Base-by-base conservation (phyloP, 30 jellyfish, hydroid and myxozoan genomes). In the Morbakka virulenta region DNA sequence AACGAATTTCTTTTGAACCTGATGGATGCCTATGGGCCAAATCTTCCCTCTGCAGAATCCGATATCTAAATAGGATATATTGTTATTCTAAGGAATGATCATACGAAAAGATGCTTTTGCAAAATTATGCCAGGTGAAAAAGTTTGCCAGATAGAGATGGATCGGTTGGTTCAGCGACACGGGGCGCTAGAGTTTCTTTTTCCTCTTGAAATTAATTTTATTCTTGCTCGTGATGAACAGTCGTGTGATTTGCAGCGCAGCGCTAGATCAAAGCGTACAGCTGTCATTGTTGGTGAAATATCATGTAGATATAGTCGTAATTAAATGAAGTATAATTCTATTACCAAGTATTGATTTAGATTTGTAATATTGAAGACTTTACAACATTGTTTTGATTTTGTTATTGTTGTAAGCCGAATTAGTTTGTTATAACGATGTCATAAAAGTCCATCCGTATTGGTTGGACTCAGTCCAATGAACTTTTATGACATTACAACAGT, bases 221-320 rank as follows among this genome's bases (percentile, higher is more conserved):
- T n/a, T n/a, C n/a, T n/a, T n/a, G n/a, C n/a, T n/a, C n/a, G n/a
- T n/a, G n/a, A n/a, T n/a, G n/a, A n/a, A n/a, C n/a, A n/a, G n/a
- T n/a, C n/a, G n/a, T n/a, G n/a, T n/a, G n/a, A n/a, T n/a, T n/a
- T n/a, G n/a, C n/a, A n/a, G n/a, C n/a, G n/a, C 24, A 23, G 36
- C 20, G 49, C 69, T 28, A 77, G 88, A 53, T 63, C 80, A 64
- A 77, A 63, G 28, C 70, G 79, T 53, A 77, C 63, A 36, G 80
- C 79, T 62, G 88, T 72, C 24, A 52, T 62, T 61, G 36, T 77
- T 77, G 88, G 88, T 31, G 86, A 75, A 62, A 53, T 51, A 53
- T 53, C 13, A 53, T 68, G 66, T 52, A 75, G 86, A 75, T 64
- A 75, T 13, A 62, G 49, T 51, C n/a, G n/a, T n/a, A n/a, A n/a